These are phyloP conservation scores for Andricus grossulariae DNA, from an alignment of 1,140 invertebrate species.

Conservation along the genomic window DNA sequence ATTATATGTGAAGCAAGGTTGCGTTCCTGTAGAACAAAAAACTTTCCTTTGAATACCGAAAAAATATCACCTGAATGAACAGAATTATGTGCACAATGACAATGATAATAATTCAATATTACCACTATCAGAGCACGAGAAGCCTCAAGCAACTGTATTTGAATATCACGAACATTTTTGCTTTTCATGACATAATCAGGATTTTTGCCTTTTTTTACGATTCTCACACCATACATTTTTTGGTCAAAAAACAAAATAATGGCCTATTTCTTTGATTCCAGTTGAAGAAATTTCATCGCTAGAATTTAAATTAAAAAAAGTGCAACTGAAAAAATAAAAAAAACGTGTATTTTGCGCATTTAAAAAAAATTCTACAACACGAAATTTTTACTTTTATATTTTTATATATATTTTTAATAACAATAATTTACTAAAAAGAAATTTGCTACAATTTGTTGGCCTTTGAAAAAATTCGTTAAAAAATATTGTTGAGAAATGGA, in stretches of 20 bases:
- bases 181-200: neutral
- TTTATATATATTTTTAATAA: neutral
- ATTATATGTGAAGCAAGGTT: constrained; percentile 5
- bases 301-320: neutral
- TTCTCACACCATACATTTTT: neutral
- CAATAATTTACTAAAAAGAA: neutral
- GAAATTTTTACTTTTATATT: neutral
- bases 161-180: too few species aligned
- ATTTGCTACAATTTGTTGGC: neutral
- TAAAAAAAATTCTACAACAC: neutral
- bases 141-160: too few species aligned
- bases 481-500: neutral
- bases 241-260: neutral
- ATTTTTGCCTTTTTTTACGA: neutral
- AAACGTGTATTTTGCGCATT: neutral
- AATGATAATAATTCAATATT: too few species aligned
- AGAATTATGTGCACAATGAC: too few species aligned
- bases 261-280: too few species aligned
- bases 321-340: neutral
- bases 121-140: too few species aligned
- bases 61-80: too few species aligned
- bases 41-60: too few species aligned
- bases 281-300: neutral
- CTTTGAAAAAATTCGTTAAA: neutral
- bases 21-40: neutral